phyloP scores from a whole-genome alignment of 64 coral and sea anemone genomes.

The Actinia equina region DNA sequence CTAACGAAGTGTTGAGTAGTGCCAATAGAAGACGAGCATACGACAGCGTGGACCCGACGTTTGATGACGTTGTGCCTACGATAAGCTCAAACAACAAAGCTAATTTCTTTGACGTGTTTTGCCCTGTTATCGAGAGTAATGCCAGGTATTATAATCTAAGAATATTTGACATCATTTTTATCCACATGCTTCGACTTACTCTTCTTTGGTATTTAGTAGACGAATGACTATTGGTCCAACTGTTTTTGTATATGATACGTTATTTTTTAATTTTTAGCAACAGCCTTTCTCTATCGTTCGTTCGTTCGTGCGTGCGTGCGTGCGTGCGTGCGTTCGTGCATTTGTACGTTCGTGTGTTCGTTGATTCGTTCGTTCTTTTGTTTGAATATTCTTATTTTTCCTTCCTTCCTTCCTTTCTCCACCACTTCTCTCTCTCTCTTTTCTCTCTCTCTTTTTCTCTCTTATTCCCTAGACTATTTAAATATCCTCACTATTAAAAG shows the following conservation, averaged over 20 bases:
- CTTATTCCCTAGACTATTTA: background rate
- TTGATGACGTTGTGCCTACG: slow-evolving; percentile 77
- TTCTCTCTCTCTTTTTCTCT: background rate
- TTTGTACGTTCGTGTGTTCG: background rate
- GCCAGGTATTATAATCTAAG: slow-evolving; percentile 42
- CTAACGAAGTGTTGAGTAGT: slow-evolving; percentile 85
- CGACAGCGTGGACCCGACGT: slow-evolving; percentile 83
- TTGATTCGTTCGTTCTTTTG: background rate
- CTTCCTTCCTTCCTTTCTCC: background rate
- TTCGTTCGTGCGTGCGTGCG: background rate
- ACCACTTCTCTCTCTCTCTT: background rate
- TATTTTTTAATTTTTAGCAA: no score
- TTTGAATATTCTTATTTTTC: no score
- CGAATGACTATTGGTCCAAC: no score
- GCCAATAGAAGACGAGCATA: slow-evolving; percentile 63
- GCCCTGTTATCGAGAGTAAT: slow-evolving; percentile 89
- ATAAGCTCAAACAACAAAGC: slow-evolving; percentile 70
- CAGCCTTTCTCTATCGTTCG: no score
- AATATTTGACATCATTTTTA: background rate
- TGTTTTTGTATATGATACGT: no score
- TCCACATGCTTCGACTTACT: no score
- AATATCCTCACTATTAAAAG: background rate
- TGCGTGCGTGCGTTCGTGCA: background rate
- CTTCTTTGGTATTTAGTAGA: no score
- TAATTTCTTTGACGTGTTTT: slow-evolving; percentile 86